Conservation (phyloP, 2,113 vertebrate species). For the Monarcha castaneiventris region DNA sequence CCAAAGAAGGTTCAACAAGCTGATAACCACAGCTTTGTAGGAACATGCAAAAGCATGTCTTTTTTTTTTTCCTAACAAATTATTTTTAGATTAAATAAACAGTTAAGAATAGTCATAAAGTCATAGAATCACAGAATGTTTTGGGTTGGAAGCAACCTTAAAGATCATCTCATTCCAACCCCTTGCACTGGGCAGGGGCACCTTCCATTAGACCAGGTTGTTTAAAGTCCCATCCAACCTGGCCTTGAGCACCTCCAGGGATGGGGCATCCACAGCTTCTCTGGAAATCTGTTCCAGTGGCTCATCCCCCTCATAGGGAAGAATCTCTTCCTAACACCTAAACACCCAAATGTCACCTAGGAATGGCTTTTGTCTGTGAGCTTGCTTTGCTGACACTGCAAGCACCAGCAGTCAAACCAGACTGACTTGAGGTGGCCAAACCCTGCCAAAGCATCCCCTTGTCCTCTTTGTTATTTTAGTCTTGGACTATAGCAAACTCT, state of each 20-base stretch:
- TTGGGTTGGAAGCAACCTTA: neutral
- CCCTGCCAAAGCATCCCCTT: neutral
- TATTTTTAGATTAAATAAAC: constrained; percentile 55
- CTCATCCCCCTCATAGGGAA: neutral
- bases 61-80: constrained; percentile 16
- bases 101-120: constrained; percentile 1
- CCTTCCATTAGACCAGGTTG: too few species aligned
- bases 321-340: neutral
- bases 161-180: neutral
- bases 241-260: neutral
- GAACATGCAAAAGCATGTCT: neutral
- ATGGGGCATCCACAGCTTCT: neutral
- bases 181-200: too few species aligned
- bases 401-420: neutral
- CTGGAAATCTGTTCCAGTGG: neutral
- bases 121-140: neutral
- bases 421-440: neutral
- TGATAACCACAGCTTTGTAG: neutral
- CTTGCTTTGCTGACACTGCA: neutral
- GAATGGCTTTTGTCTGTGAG: neutral
- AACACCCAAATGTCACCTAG: neutral
- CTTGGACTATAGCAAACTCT: neutral
- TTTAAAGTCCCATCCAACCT: neutral
- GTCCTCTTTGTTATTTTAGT: neutral
- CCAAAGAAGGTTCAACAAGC: neutral